A percentile compares a stretch with the other conserved stretches of the same genome.
Conservation (phyloP, 2,113 vertebrate genomes). For the Rousettus leschenaultii region DNA sequence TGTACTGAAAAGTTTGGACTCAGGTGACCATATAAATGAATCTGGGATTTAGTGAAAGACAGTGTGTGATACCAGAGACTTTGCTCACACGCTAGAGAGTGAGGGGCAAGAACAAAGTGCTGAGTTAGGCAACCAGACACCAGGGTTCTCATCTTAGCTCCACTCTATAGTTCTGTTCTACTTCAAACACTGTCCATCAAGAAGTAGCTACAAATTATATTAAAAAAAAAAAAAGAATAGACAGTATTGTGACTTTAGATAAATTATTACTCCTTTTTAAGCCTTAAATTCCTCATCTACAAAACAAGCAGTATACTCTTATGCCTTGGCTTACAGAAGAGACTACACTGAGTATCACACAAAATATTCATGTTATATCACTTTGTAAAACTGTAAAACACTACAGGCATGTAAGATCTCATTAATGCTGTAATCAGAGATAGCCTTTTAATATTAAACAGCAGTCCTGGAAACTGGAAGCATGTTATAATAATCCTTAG, state of each 20-base stretch:
- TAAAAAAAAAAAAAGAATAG: not conserved
- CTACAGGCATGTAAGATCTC: not conserved
- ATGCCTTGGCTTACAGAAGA: not conserved
- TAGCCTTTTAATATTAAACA: not conserved
- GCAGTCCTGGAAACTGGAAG: not conserved
- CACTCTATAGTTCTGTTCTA: not conserved
- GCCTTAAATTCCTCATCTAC: not conserved
- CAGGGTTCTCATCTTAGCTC: not conserved
- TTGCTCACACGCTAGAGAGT: not conserved
- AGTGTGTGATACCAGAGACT: not conserved
- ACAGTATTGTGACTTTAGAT: not conserved
- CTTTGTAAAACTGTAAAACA: not conserved
- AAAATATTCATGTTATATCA: not conserved
- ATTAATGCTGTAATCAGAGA: not conserved
- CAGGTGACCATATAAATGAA: not conserved
- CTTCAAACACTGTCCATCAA: not conserved
- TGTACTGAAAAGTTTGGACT: not conserved
- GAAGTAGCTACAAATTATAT: not conserved
- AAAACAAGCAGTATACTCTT: not conserved
- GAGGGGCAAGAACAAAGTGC: not conserved
- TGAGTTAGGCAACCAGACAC: not conserved
- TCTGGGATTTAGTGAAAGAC: not conserved
- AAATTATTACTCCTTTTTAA: slow-evolving; percentile 20
- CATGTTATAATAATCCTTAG: not conserved
- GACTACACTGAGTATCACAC: not conserved